A percentile compares a stretch with the other conserved stretches of the same genome.
Conservation (phyloP, 1,140 invertebrate species). For the Octopus sinensis region DNA sequence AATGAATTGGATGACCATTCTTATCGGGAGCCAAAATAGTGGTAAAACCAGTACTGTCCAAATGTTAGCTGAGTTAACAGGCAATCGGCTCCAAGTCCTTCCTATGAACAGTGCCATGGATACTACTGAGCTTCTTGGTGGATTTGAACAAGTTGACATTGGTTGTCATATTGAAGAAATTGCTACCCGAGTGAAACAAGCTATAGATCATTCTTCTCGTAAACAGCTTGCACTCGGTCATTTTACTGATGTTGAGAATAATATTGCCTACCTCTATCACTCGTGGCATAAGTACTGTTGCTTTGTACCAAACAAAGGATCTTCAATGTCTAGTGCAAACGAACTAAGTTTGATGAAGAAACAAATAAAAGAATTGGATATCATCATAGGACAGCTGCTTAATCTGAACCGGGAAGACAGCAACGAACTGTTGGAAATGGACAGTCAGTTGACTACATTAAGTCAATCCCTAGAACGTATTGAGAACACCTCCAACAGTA, state of each 20-base stretch:
- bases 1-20: slow-evolving; percentile 87
- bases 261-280: slow-evolving; percentile 22
- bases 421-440: slow-evolving; percentile 19
- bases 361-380: slow-evolving; percentile 24
- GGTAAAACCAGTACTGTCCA: slow-evolving; percentile 83
- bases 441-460: slow-evolving; percentile 44
- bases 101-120: slow-evolving; percentile 91
- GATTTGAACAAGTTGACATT: slow-evolving; percentile 90
- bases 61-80: slow-evolving; percentile 71
- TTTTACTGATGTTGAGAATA: not conserved
- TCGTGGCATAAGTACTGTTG: slow-evolving; percentile 25
- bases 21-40: slow-evolving; percentile 73
- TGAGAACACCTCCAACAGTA: slow-evolving; percentile 65
- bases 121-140: slow-evolving; percentile 89
- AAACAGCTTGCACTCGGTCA: slow-evolving; percentile 21
- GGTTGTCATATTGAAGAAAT: slow-evolving; percentile 69
- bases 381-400: slow-evolving; percentile 16
- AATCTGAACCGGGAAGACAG: not conserved
- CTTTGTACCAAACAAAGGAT: not conserved
- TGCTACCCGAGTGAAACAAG: slow-evolving; percentile 38
- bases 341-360: slow-evolving; percentile 25
- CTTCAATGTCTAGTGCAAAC: slow-evolving; percentile 19
- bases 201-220: not conserved
- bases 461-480: slow-evolving; percentile 51
- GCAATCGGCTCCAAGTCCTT: slow-evolving; percentile 72